These are phyloP conservation scores for Gila robusta DNA, from an alignment of 2,797 vertebrate genomes.

Conservation along the genomic window DNA sequence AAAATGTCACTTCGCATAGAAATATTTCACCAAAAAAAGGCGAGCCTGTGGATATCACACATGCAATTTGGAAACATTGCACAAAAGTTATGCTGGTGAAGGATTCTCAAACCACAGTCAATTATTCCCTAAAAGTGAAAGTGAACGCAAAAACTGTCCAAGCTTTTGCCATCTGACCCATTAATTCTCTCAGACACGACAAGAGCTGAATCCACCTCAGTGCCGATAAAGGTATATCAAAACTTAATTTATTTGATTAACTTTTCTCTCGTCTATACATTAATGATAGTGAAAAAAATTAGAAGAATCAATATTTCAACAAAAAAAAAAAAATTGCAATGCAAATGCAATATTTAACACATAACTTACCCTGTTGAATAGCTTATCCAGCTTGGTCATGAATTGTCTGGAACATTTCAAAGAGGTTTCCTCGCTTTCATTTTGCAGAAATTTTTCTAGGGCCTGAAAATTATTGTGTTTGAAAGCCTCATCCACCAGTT, in stretches of 20 bases:
- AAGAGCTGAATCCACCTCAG: too few relatives aligned
- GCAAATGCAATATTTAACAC: not conserved
- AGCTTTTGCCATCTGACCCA: not conserved
- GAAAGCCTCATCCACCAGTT: constrained; percentile 82
- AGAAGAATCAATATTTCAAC: not conserved
- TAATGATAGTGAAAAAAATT: not conserved
- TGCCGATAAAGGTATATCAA: not conserved
- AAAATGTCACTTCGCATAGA: not conserved
- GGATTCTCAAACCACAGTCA: not conserved
- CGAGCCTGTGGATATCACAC: not conserved
- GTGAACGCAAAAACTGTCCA: not conserved
- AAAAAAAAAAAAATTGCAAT: too few relatives aligned
- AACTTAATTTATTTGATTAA: not conserved
- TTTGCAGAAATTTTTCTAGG: constrained; percentile 82
- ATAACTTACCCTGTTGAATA: constrained; percentile 84
- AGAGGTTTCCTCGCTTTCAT: constrained; percentile 68
- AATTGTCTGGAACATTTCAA: constrained; percentile 89
- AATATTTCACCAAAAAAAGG: not conserved
- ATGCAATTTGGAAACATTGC: not conserved
- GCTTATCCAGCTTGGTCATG: constrained; percentile 87
- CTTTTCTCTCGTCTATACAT: not conserved
- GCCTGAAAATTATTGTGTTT: constrained; percentile 78
- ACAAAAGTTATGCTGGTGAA: not conserved
- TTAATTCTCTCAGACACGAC: not conserved
- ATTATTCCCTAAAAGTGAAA: not conserved